Base-by-base conservation (phyloP, 2,888 invertebrate genomes). In the Lathronympha strigana region DNA sequence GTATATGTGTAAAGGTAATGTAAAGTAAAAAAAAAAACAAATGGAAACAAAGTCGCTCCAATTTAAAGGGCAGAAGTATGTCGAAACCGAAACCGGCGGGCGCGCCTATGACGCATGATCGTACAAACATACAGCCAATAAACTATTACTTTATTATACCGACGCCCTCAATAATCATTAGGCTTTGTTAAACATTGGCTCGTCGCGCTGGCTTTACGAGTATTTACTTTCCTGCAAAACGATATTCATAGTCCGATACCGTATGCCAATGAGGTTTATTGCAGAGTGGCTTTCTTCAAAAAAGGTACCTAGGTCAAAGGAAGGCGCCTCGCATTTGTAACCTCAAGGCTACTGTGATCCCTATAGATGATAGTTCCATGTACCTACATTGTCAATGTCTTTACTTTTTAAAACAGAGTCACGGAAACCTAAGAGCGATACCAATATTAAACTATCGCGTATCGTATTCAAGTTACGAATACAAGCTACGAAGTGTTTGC, bases 121-220 rank as follows among this genome's bases (percentile, higher is more conserved):
- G 80, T 70, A 70, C 77, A 76, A 87, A 87, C 87, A 88, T 75
- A 76, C 74, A 69, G 78, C 77, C 85, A 82, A 86, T 90, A 90
- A 90, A 88, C 77, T 87, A 88, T 86, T 83, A 88, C 82, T 88
- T 88, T 88, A 89, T 87, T 87, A 81, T 86, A 81, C 81, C 82
- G 74, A 80, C 86, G 83, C 88, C 89, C 85, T 82, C 78, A 75
- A 78, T 81, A 80, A 86, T 87, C 85, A 86, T 83, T 84, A 83
- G 74, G 75, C 62, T 50, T 64, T 71, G 73, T 73, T 78, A 81
- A 81, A 84, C 80, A 83, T 77, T 77, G 79, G 73, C 72, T 72
- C 51, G 62, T 69, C 71, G 72, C 68, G 67, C 63, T 68, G 73
- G 75, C 75, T 84, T 87, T 86, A 87, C 72, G 82, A 81, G 75